phyloP scores from a whole-genome alignment of 2,888 invertebrate genomes.

The Eilema depressum region DNA sequence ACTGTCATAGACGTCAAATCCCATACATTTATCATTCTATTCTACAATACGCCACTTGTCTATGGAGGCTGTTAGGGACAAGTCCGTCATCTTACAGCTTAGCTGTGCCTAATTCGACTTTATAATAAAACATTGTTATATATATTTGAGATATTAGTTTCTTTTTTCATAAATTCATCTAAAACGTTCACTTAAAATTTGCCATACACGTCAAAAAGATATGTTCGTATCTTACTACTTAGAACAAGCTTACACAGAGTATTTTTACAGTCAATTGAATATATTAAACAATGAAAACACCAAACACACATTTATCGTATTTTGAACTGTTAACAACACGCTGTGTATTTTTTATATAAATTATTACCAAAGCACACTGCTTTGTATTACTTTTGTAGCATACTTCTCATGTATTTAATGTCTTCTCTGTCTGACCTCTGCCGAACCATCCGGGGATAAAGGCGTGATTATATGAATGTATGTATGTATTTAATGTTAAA shows the following conservation, averaged over 20 bases:
- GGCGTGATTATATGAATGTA: too few species aligned
- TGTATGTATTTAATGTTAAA: not conserved
- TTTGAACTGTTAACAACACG: not conserved
- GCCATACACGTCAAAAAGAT: conserved; percentile 39
- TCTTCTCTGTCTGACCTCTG: too few species aligned
- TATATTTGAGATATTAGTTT: conserved; percentile 25
- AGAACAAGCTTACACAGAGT: conserved; percentile 36
- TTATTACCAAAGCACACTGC: conserved; percentile 7
- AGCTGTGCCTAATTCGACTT: conserved; percentile 30
- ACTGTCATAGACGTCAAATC: too few species aligned
- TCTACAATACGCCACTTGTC: too few species aligned
- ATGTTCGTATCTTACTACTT: conserved; percentile 45
- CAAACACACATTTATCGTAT: not conserved
- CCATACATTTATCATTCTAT: too few species aligned
- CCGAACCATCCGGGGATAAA: too few species aligned
- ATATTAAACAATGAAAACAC: conserved; percentile 6
- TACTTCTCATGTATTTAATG: too few species aligned
- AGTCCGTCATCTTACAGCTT: conserved; percentile 29
- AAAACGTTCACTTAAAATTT: conserved; percentile 48
- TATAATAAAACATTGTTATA: conserved; percentile 17
- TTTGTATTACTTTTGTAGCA: not conserved
- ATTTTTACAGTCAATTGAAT: conserved; percentile 8
- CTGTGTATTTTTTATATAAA: conserved; percentile 4
- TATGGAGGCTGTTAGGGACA: too few species aligned
- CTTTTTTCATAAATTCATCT: conserved; percentile 51